Conservation (phyloP, 2,888 invertebrate species). For the Bugulina stolonifera region DNA sequence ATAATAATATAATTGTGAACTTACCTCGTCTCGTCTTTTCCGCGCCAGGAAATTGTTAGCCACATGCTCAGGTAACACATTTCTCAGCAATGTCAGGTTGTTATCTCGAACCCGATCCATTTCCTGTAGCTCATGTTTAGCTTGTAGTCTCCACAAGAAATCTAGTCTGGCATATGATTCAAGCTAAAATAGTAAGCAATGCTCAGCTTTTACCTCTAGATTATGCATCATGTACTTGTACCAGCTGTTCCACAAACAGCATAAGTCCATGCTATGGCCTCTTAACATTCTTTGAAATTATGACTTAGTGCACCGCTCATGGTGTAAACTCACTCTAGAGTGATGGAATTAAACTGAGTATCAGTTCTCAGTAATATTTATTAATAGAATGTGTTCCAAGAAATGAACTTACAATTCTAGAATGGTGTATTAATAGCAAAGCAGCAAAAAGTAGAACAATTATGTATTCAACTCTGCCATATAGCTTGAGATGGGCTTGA, state of each 20-base stretch:
- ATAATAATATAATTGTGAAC: slow-evolving; percentile 47
- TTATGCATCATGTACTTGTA: too few relatives aligned
- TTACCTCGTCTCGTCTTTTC: slow-evolving; percentile 63
- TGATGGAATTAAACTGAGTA: too few relatives aligned
- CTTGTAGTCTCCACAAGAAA: slow-evolving; percentile 76
- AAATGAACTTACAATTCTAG: slow-evolving; percentile 23
- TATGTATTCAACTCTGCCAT: slow-evolving; percentile 22
- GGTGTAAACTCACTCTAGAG: background rate
- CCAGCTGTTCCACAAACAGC: too few relatives aligned
- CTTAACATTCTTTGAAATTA: background rate
- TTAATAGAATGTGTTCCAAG: background rate
- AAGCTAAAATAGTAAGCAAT: background rate
- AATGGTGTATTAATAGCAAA: background rate
- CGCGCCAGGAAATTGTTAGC: slow-evolving; percentile 83
- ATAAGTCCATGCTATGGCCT: background rate
- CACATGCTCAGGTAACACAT: slow-evolving; percentile 91
- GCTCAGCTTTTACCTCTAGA: too few relatives aligned
- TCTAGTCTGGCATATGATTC: slow-evolving; percentile 16
- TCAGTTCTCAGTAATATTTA: too few relatives aligned
- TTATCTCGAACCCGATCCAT: slow-evolving; percentile 93
- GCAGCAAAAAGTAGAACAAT: slow-evolving; percentile 11
- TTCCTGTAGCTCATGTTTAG: slow-evolving; percentile 84
- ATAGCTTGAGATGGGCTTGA: background rate
- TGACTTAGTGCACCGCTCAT: background rate
- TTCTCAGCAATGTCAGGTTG: slow-evolving; percentile 90